Conservation (phyloP, 1,140 invertebrate genomes). For the Spodoptera litura region DNA sequence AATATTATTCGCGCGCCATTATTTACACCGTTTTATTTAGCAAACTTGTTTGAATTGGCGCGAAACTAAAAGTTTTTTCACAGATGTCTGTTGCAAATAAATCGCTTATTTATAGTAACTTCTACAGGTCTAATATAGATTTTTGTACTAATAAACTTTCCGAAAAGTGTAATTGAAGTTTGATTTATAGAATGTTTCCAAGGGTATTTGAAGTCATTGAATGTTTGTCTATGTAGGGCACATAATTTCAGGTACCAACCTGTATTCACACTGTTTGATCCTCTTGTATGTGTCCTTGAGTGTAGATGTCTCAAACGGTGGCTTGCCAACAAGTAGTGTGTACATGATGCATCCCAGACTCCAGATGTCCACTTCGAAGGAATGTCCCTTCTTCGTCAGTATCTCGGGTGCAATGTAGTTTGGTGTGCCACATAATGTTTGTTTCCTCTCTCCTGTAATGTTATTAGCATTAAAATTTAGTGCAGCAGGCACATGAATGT, state of each 20-base stretch:
- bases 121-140: no score
- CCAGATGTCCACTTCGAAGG: slow-evolving; percentile 99
- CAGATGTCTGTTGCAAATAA: not conserved
- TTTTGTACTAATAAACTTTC: no score
- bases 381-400: slow-evolving; percentile 96
- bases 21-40: not conserved
- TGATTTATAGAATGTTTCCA: not conserved
- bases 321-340: slow-evolving; percentile 96
- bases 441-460: slow-evolving; percentile 88
- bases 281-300: slow-evolving; percentile 96
- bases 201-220: not conserved
- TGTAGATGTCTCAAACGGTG: slow-evolving; percentile 97
- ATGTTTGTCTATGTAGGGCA: not conserved
- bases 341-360: slow-evolving; percentile 98
- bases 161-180: not conserved
- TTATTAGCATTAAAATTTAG: no score
- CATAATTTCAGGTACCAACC: slow-evolving; percentile 64
- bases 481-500: no score
- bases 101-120: no score
- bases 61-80: not conserved
- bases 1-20: no score
- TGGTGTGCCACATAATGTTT: slow-evolving; percentile 98
- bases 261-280: slow-evolving; percentile 97
- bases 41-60: slow-evolving; percentile 3
- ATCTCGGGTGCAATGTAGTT: slow-evolving; percentile 99